A percentile compares a stretch with the other conserved stretches of the same genome.
These are phyloP conservation scores for Magallana gigas DNA, from an alignment of 1,140 invertebrate species.

Conservation along the genomic window DNA sequence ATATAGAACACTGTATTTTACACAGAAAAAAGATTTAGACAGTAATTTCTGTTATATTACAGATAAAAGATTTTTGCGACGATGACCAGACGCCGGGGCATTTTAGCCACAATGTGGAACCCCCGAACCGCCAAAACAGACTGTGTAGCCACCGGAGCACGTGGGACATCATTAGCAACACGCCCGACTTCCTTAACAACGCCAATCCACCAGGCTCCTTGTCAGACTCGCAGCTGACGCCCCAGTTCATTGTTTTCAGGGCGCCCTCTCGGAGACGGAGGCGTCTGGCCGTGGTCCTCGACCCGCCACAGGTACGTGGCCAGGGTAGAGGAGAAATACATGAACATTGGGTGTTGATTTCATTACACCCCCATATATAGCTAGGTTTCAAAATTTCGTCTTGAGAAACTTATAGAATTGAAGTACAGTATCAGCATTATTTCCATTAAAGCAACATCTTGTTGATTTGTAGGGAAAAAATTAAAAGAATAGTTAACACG, in stretches of 20 bases:
- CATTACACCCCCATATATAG: too few relatives aligned
- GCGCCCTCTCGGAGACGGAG: slow-evolving; percentile 16
- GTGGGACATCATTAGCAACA: slow-evolving; percentile 82
- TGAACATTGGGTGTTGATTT: too few relatives aligned
- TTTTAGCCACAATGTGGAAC: slow-evolving; percentile 82
- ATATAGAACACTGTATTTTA: too few relatives aligned
- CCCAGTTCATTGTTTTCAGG: slow-evolving; percentile 48
- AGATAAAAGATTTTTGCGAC: slow-evolving; percentile 84
- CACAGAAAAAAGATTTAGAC: too few relatives aligned
- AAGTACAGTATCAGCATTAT: too few relatives aligned
- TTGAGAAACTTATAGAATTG: too few relatives aligned
- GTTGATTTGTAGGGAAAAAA: too few relatives aligned
- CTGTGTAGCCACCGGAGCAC: slow-evolving; percentile 84
- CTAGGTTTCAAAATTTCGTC: too few relatives aligned
- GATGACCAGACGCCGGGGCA: slow-evolving; percentile 67
- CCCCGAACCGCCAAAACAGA: slow-evolving; percentile 86
- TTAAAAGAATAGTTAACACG: too few relatives aligned
- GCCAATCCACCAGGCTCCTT: slow-evolving; percentile 39
- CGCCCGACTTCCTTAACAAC: slow-evolving; percentile 44
- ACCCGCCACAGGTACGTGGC: neutral
- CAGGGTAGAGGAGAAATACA: neutral
- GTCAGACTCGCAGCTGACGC: slow-evolving; percentile 38
- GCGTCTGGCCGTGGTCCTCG: slow-evolving; percentile 34
- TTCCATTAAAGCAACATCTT: too few relatives aligned
- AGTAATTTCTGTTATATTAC: slow-evolving; percentile 2